These are phyloP conservation scores for Drosophila trapezifrons DNA, from an alignment of 1,140 invertebrate genomes.

Conservation along the genomic window DNA sequence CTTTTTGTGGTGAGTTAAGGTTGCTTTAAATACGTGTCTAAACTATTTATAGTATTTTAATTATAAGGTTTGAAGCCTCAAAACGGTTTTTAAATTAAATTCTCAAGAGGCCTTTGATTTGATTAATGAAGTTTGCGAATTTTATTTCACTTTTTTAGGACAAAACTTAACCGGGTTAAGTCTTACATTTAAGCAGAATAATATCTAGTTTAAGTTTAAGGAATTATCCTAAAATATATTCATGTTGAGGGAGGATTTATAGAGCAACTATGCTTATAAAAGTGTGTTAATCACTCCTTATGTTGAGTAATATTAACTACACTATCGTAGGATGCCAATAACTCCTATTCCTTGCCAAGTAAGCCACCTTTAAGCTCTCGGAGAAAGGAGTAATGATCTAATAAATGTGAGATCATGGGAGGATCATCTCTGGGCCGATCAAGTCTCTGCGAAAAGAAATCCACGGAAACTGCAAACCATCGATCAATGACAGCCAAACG, in stretches of 20 bases:
- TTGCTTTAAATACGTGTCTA: conserved; percentile 23
- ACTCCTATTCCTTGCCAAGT: too few species aligned
- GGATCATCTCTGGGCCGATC: conserved; percentile 10
- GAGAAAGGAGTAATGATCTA: not conserved
- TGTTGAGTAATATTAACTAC: too few species aligned
- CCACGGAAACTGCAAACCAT: conserved; percentile 18
- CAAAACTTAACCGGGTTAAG: not conserved
- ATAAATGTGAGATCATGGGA: conserved; percentile 15
- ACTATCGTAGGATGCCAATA: too few species aligned
- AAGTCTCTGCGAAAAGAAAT: conserved; percentile 12
- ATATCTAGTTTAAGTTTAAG: too few species aligned
- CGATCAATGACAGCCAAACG: conserved; percentile 34
- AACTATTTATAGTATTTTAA: conserved; percentile 37
- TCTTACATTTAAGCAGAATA: not conserved
- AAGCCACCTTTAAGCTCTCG: not conserved
- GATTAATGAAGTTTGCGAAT: conserved; percentile 16
- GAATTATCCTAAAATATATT: too few species aligned
- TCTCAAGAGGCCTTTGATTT: not conserved
- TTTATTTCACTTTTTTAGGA: not conserved
- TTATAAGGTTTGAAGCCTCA: conserved; percentile 6
- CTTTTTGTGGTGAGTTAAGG: conserved; percentile 27
- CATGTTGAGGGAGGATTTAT: too few species aligned
- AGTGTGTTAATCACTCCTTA: too few species aligned
- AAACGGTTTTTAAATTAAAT: conserved; percentile 5
- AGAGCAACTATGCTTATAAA: too few species aligned